These are phyloP conservation scores for Thera obeliscata DNA, from an alignment of 2,888 invertebrate species.

Conservation along the genomic window DNA sequence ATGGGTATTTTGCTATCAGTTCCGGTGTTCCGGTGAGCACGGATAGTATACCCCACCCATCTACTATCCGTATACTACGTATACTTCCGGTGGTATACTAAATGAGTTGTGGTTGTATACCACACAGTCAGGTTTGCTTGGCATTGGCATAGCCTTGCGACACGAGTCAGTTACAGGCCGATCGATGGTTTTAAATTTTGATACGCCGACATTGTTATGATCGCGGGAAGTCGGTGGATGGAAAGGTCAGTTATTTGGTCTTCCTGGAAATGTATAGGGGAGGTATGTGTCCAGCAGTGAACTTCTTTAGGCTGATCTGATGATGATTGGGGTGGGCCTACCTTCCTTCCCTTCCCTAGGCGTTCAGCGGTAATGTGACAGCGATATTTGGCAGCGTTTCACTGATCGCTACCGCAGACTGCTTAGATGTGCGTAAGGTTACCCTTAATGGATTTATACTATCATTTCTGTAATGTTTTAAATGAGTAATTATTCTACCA, in stretches of 20 bases:
- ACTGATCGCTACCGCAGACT: neutral
- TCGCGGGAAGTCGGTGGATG: too few species aligned
- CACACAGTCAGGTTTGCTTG: conserved; percentile 1
- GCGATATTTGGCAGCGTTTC: neutral
- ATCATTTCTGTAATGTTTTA: too few species aligned
- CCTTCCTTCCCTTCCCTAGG: neutral
- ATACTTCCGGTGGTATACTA: conserved; percentile 11
- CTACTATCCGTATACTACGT: neutral
- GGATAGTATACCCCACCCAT: neutral
- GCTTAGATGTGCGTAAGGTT: too few species aligned
- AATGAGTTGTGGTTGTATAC: neutral
- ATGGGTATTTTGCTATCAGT: conserved; percentile 22
- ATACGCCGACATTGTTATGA: too few species aligned
- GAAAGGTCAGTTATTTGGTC: too few species aligned
- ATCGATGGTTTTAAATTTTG: conserved; percentile 21
- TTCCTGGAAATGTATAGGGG: too few species aligned
- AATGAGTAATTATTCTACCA: too few species aligned
- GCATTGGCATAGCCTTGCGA: conserved; percentile 7
- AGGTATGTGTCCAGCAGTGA: too few species aligned
- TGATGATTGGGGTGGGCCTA: neutral
- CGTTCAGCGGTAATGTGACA: too few species aligned
- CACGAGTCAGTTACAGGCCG: conserved; percentile 22
- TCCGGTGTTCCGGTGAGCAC: conserved; percentile 14
- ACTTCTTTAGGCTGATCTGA: too few species aligned
- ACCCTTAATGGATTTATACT: too few species aligned